Base-by-base conservation (phyloP, 2,888 invertebrate genomes). In the Melipona bicolor region DNA sequence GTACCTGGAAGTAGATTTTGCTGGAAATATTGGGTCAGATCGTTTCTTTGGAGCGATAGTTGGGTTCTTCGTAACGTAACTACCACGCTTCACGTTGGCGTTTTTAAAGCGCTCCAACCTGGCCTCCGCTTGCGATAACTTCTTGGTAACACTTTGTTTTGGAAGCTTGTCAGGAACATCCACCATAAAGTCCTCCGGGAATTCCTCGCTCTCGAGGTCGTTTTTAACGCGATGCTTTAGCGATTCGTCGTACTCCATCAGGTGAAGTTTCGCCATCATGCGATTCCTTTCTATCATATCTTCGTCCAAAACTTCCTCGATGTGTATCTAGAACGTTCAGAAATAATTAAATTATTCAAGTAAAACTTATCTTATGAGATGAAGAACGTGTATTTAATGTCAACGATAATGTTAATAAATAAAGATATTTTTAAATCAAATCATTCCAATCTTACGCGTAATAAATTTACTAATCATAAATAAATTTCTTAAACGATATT, bases 141-240 rank as follows among this genome's bases (percentile, higher is more conserved):
- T 94, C 56, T 95, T 95, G 13, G 95, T 95, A 5, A 95, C 93
- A 87, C 95, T 95, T 84, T 88, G 88, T 81, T 86, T 92, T 71
- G 87, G 91, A 81, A 86, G 89, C 88, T 87, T 95, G 92, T 94
- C 94, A 49, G 94, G 93, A 27, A 94, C 92, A 65, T 94, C 91
- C 70, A 90, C 88, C 86, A 91, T 84, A 43, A 87, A 88, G 2
- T 92, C 91, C 56, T 91, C 94, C 4, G 95, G 95, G 91, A 95
- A 94, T 85, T 94, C 93, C 83, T 95, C 95, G 87, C 94, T 94
- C 74, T 95, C 95, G 79, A 95, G 90, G 87, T 93, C 93, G 79
- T 94, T 95, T 77, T 92, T 91, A 32, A 95, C 88, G 73, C 95
- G 95, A 82, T 95, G 93, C 83, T 95, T 95, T 92, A 95, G 93